These are phyloP conservation scores for Mus musculus DNA, from an alignment of 2,113 vertebrate species.

Conservation along the genomic window DNA sequence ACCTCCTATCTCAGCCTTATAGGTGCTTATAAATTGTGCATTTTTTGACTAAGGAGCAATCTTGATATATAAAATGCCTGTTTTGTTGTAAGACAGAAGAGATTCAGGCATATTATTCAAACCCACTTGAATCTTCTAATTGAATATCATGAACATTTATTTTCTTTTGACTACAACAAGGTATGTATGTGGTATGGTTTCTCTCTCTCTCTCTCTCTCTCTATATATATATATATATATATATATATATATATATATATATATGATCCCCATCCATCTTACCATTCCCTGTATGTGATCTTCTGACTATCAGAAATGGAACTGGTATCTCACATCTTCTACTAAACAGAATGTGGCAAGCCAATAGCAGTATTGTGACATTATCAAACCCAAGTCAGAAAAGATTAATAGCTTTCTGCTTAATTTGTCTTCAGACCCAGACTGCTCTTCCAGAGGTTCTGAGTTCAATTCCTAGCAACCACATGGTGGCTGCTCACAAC, in stretches of 20 bases:
- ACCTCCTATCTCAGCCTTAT: not conserved
- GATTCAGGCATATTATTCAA: not conserved
- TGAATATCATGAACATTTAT: not conserved
- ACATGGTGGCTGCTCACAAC: too few species aligned
- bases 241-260: not conserved
- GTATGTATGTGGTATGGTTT: not conserved
- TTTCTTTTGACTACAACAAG: conserved; percentile 1
- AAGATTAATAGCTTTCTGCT: not conserved
- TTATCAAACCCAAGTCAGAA: conserved; percentile 9
- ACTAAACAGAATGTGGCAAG: not conserved
- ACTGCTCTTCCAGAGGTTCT: too few species aligned
- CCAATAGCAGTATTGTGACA: not conserved
- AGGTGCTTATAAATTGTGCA: not conserved
- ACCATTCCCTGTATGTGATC: not conserved
- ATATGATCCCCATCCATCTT: not conserved
- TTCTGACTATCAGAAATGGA: conserved; percentile 5
- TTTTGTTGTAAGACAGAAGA: not conserved
- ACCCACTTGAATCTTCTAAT: not conserved
- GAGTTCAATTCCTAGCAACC: too few species aligned
- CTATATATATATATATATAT: not conserved
- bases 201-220: too few species aligned
- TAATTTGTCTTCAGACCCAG: not conserved
- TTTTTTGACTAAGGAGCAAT: not conserved
- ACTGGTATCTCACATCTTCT: not conserved
- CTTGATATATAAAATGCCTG: not conserved